Percentiles rank a stretch among this genome's conserved stretches.
These are phyloP conservation scores for Drosophila anceps DNA, from an alignment of 2,888 invertebrate genomes.

Conservation along the genomic window DNA sequence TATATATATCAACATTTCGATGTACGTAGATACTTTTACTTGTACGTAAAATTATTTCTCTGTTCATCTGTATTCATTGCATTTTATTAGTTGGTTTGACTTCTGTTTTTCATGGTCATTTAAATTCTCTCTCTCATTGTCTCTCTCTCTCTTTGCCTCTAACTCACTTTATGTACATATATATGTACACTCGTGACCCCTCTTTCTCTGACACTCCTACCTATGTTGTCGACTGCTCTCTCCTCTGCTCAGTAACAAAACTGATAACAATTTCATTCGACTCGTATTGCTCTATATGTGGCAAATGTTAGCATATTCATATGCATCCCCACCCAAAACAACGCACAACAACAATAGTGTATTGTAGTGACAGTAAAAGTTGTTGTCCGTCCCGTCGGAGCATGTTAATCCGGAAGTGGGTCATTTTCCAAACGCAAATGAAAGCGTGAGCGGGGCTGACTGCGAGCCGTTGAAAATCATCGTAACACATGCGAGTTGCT, in stretches of 20 bases:
- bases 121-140: not conserved
- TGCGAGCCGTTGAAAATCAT: slow-evolving; percentile 66
- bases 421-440: slow-evolving; percentile 78
- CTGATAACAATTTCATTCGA: not conserved
- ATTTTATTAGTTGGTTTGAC: not conserved
- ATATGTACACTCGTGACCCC: too few species aligned
- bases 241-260: not conserved
- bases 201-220: not conserved
- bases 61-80: not conserved
- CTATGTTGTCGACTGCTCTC: not conserved
- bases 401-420: slow-evolving; percentile 78
- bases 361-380: slow-evolving; percentile 66
- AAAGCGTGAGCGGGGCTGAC: slow-evolving; percentile 59
- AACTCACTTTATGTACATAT: too few species aligned
- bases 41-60: too few species aligned
- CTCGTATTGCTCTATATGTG: slow-evolving; percentile 3
- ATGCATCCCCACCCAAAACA: slow-evolving; percentile 15
- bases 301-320: slow-evolving; percentile 23
- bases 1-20: not conserved
- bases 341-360: slow-evolving; percentile 13
- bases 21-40: too few species aligned
- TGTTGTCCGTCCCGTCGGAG: slow-evolving; percentile 41
- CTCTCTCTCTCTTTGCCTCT: not conserved
- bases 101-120: too few species aligned
- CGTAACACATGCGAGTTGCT: slow-evolving; percentile 50